Conservation (phyloP, 2,797 vertebrate species). For the Acanthurus leucopareius region DNA sequence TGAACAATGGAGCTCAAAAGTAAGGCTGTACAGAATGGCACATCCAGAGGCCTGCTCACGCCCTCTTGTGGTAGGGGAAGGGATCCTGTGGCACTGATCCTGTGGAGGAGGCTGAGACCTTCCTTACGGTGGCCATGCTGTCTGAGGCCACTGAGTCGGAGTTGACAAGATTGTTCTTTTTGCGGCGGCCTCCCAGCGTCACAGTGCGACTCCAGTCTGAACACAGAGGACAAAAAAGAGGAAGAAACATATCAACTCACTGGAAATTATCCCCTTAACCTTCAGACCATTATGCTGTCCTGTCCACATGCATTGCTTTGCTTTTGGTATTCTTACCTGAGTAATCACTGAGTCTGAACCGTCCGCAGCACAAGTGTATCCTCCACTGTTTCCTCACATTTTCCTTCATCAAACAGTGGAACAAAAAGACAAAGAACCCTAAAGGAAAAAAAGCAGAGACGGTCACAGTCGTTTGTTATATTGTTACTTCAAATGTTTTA, state of each 20-base stretch:
- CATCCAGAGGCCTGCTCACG: slow-evolving; percentile 22
- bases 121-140: slow-evolving; percentile 77
- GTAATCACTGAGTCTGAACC: slow-evolving; percentile 73
- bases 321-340: slow-evolving; percentile 82
- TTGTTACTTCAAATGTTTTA: neutral
- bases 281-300: neutral
- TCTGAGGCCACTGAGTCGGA: slow-evolving; percentile 74
- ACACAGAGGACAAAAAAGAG: slow-evolving; percentile 45
- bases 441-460: slow-evolving; percentile 5
- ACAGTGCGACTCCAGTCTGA: slow-evolving; percentile 86
- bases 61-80: slow-evolving; percentile 46
- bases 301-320: neutral
- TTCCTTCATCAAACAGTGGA: slow-evolving; percentile 94
- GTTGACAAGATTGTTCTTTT: slow-evolving; percentile 67
- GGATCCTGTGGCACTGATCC: slow-evolving; percentile 3
- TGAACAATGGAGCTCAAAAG: neutral
- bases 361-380: slow-evolving; percentile 86
- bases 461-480: neutral
- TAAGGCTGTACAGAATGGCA: neutral
- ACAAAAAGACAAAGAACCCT: slow-evolving; percentile 94
- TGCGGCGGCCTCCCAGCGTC: slow-evolving; percentile 56
- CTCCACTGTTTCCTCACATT: slow-evolving; percentile 90
- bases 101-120: slow-evolving; percentile 71
- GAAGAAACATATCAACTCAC: neutral
- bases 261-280: neutral